Base-by-base conservation (phyloP, 1,140 invertebrate genomes). In the Ladona fulva region DNA sequence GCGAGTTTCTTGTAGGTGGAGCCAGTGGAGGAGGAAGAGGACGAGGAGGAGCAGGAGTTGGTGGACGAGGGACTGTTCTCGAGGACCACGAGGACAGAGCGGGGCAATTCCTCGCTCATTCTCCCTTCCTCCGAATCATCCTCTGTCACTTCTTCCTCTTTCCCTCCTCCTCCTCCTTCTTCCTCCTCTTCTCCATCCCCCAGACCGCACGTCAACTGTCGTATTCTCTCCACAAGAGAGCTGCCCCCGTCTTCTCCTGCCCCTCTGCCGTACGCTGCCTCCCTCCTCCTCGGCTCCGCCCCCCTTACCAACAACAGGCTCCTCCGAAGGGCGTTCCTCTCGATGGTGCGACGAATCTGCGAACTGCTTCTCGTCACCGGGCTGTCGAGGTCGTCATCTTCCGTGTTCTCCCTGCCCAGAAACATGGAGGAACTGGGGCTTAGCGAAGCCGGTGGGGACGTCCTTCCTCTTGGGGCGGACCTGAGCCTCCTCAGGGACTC, bases 141-240 rank as follows among this genome's bases (percentile, higher is more conserved):
- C 7, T 29, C 74, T 22, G 78, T 24, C 22, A 44, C 76, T 44
- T 24, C 77, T 6, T 74, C 79, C n/a, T 14, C 25, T 25, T 25
- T 75, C 1, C 0, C 25, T 10, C 24, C 12, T n/a, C 25, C 77
- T 5, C 25, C 77, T 19, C 12, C 29, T 1, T 81, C 80, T 6
- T 78, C 79, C 0, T 80, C 80, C 0, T 83, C 81, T 7, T 84
- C 83, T 6, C 91, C 89, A 8, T 93, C 92, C 77, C 93, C 92
- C 74, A 94, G 91, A 79, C 93, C 91, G 82, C 93, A 94, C 0
- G 93, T 95, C 22, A 95, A 84, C 80, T 93, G 90, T 73, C 92
- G 90, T 78, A 95, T 94, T 74, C 92, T 87, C 80, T 95, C 94
- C 25, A 93, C 91, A 19, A 95, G 83, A 0, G 92, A 93, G 78